Percentiles rank a stretch among this genome's conserved stretches.
Conservation (phyloP, 2,888 invertebrate species). For the Ophion slaviceki region DNA sequence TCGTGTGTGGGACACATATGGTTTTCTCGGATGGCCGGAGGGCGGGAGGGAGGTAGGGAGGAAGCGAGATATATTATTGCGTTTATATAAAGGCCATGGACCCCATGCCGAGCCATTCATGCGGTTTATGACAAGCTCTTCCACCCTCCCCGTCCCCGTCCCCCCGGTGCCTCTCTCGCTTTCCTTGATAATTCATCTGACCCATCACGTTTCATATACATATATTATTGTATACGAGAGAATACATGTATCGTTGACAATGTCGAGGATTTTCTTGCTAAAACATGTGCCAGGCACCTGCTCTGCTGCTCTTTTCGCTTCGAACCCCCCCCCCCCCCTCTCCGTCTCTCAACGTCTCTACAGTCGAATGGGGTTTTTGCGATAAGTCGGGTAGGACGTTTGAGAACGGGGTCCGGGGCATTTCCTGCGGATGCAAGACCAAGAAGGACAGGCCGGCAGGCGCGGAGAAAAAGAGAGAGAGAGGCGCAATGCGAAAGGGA, state of each 20-base stretch:
- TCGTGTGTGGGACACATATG: too few species aligned
- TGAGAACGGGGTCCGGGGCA: conserved; percentile 48
- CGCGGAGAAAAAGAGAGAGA: conserved; percentile 11
- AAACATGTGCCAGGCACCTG: conserved; percentile 78
- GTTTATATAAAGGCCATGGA: conserved; percentile 72
- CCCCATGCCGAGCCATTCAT: conserved; percentile 77
- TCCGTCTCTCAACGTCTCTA: conserved; percentile 7
- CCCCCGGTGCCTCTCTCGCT: conserved; percentile 10
- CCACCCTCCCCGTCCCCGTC: conserved; percentile 19
- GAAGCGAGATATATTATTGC: conserved; percentile 70
- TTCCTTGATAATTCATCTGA: conserved; percentile 53
- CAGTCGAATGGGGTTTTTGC: conserved; percentile 53
- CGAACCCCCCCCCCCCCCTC: conserved; percentile 28
- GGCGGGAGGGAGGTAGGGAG: conserved; percentile 43
- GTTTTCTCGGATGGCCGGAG: not conserved
- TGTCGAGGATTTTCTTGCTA: conserved; percentile 66
- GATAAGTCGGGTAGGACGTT: conserved; percentile 53
- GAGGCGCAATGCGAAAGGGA: conserved; percentile 17
- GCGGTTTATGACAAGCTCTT: conserved; percentile 69
- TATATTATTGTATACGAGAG: conserved; percentile 45
- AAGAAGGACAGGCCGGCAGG: conserved; percentile 14
- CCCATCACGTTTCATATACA: conserved; percentile 37
- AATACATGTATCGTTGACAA: conserved; percentile 47
- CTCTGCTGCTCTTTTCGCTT: conserved; percentile 53
- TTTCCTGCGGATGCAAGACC: conserved; percentile 61